Evolutionary conservation across 1,140 invertebrate species (phyloP), one percentile per base, ranked within the genome.

Genomic region (Meteorus sp.): DNA sequence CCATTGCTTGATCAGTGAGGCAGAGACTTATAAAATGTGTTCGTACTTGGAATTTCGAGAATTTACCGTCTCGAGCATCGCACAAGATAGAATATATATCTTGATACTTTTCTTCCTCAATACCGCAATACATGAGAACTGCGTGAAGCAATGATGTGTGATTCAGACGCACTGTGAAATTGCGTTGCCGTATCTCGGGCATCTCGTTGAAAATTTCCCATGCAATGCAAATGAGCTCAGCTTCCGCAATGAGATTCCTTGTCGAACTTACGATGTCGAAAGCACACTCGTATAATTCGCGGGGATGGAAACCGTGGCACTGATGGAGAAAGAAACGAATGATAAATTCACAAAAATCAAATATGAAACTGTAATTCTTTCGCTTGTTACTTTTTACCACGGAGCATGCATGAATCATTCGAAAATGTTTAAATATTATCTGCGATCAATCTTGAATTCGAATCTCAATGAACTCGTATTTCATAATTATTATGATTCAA

Each of bases 241-340:
- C 92, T 77, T 97, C 94, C 11, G 89, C 84, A 72, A 95, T 83
- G 6, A 90, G 77, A 62, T 86, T 85, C 59, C 81, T 77, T 43
- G 77, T 85, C 2, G 91, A 85, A 15, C 88, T 89, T 8, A 97
- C 89, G 61, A 97, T 94, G 74, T 98, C 95, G 79, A 97, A 97
- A 2, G 92, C 91, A 79, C 92, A 95, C 77, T 97, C 94, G 57
- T 89, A 89, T 4, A 92, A 82, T 79, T 97, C 93, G 62, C 87
- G 85, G 0, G 95, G 95, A 81, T 96, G 92, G 66, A 92, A 89
- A 6, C 92, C 91, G 65, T 85, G 85, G 35, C 71, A 69, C 77
- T 79, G 31, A 0, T 61, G 59, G 57, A 4, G 15, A n/a, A 39
- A 39, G 3, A 39, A 39, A 13, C 3, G 3, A n/a, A 11, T 39